Percentiles rank a stretch among this genome's conserved stretches.
Conservation (phyloP, 1,140 invertebrate species). For the Pseudomyrmex pallidus region DNA sequence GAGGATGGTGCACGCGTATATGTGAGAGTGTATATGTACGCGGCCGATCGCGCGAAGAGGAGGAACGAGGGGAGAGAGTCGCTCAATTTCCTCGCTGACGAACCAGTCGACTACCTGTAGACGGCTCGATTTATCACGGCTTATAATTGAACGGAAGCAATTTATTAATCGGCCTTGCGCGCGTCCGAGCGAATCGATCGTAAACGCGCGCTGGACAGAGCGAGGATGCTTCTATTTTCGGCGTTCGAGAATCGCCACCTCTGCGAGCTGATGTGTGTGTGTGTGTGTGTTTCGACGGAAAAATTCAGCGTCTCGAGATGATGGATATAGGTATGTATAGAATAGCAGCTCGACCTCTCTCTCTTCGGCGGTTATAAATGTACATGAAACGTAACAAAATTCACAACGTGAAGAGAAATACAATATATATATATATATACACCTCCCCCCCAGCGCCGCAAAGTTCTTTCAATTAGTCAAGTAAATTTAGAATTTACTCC, state of each 20-base stretch:
- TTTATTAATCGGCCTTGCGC: conserved; percentile 74
- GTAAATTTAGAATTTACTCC: conserved; percentile 25
- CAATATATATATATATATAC: too few species aligned
- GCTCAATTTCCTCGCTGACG: conserved; percentile 73
- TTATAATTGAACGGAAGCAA: conserved; percentile 77
- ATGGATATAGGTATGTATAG: too few species aligned
- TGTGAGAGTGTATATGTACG: conserved; percentile 5
- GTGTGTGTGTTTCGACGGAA: neutral
- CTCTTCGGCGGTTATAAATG: too few species aligned
- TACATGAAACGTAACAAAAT: too few species aligned
- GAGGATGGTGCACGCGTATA: neutral
- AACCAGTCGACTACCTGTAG: conserved; percentile 65
- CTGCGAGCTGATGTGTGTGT: neutral
- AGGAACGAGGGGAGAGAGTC: conserved; percentile 6
- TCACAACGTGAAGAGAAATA: too few species aligned
- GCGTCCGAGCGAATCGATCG: conserved; percentile 65
- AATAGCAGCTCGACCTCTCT: too few species aligned
- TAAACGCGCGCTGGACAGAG: conserved; percentile 38
- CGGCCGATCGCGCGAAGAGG: conserved; percentile 3
- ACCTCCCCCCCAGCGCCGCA: too few species aligned
- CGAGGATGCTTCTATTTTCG: conserved; percentile 57
- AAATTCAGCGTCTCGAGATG: neutral
- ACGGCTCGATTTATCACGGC: conserved; percentile 72
- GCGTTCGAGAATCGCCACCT: neutral
- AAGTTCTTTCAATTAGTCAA: conserved; percentile 24